Base-by-base conservation (phyloP, 1,140 invertebrate genomes). In the Microvelia longipes region DNA sequence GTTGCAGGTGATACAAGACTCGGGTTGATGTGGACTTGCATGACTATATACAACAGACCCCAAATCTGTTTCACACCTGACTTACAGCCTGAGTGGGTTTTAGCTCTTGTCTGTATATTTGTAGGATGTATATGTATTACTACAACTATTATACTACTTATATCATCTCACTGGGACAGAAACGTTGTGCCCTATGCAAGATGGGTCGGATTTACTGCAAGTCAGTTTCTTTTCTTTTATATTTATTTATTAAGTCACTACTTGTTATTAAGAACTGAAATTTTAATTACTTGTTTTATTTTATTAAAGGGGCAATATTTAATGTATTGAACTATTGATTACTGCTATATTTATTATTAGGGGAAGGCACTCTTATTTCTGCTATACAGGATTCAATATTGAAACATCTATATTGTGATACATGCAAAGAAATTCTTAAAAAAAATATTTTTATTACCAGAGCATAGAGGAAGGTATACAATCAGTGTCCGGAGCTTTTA, bases 131-230 rank as follows among this genome's bases (percentile, higher is more conserved):
- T 94, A 76, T 93, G 93, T 77, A 93, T 96, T 68, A 94, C 93
- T 0, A 90, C 90, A 2, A 96, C 94, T 1, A 89, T 96, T 66
- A 90, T 95, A 74, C 80, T 96, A 14, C 80, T 96, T 26, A 87
- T 88, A 15, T 87, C 91, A 19, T 95, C 93, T 28, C 91, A 92
- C 75, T 96, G 94, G 90, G 92, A 94, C 79, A 82, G 90, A 67
- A 90, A 92, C 80, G 90, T 94, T 0, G 88, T 96, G 74, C 90
- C 91, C 1, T 94, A 94, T 84, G 94, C 93, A 2, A 82, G 93
- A 78, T 96, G 94, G 93, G 90, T 96, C 73, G 94, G 94, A 76
- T 96, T 97, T 82, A 90, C 91, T 73, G 93, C 93, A 77, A 96
- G 91, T 93, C 87, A 85, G 87, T 82, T 27, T 28, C 29, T 64